Conservation (phyloP, 2,797 vertebrate genomes). For the Tauraco hartlaubi region DNA sequence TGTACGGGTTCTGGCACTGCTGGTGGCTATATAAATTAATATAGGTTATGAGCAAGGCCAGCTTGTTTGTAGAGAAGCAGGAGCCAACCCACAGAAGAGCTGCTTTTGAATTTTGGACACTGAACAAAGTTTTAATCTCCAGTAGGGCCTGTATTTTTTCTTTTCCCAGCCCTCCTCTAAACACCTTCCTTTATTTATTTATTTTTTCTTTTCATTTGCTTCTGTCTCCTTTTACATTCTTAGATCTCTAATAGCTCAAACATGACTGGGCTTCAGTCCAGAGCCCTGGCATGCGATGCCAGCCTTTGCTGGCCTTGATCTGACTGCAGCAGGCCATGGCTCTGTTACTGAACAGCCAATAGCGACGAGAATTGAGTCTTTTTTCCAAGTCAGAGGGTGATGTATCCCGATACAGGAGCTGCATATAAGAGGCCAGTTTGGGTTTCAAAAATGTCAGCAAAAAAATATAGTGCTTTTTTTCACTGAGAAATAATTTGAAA, state of each 20-base stretch:
- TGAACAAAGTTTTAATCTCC: slow-evolving; percentile 48
- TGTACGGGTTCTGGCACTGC: neutral
- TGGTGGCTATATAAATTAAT: slow-evolving; percentile 34
- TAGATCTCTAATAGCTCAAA: slow-evolving; percentile 40
- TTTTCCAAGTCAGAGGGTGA: neutral
- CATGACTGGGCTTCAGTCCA: neutral
- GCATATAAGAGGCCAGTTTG: neutral
- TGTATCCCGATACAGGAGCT: neutral
- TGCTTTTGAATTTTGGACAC: slow-evolving; percentile 51
- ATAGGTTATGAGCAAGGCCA: slow-evolving; percentile 39
- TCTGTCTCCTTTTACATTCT: slow-evolving; percentile 37
- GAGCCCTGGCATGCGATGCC: slow-evolving; percentile 6
- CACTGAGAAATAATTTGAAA: neutral
- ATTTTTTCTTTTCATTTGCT: slow-evolving; percentile 36
- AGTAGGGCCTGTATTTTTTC: neutral
- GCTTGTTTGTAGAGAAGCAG: slow-evolving; percentile 28
- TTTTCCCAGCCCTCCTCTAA: slow-evolving; percentile 9
- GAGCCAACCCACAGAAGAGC: slow-evolving; percentile 53
- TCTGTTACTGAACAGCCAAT: neutral
- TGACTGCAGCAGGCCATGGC: neutral
- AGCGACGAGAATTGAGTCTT: neutral
- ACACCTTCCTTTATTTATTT: slow-evolving; percentile 39
- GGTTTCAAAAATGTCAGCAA: neutral
- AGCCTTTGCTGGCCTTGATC: neutral
- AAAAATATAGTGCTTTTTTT: neutral